Evolutionary conservation across 1,140 invertebrate species (phyloP).

Genomic region (Thrips palmi): DNA sequence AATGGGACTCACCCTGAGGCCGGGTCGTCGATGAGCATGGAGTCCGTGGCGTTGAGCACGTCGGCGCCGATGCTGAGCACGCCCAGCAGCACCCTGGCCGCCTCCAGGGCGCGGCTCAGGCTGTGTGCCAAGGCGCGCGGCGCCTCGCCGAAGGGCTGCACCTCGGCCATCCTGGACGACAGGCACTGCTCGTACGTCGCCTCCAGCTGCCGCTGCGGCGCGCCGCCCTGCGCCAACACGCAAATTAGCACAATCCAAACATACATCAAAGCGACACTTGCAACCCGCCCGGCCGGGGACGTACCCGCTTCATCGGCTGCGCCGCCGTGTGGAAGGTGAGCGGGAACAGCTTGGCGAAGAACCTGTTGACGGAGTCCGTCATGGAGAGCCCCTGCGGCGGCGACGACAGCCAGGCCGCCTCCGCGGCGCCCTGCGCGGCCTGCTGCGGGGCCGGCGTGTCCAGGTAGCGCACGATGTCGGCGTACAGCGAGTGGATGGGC

Average conservation of each 20-base stretch:
- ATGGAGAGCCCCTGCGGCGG: slow-evolving; percentile 31
- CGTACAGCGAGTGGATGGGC: slow-evolving; percentile 45
- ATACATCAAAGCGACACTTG: too few species aligned
- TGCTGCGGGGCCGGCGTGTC: slow-evolving; percentile 17
- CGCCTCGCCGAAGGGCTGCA: slow-evolving; percentile 64
- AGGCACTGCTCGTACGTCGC: slow-evolving; percentile 57
- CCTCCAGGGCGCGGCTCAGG: slow-evolving; percentile 51
- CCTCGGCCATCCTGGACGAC: slow-evolving; percentile 44
- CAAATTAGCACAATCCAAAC: too few species aligned
- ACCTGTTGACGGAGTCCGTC: slow-evolving; percentile 43
- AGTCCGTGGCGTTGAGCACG: slow-evolving; percentile 50
- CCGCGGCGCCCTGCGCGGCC: slow-evolving; percentile 17
- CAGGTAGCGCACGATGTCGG: slow-evolving; percentile 45
- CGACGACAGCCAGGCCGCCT: slow-evolving; percentile 17
- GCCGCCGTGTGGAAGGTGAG: slow-evolving; percentile 58
- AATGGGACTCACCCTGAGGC: too few species aligned
- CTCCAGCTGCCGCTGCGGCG: slow-evolving; percentile 19
- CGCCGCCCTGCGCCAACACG: too few species aligned
- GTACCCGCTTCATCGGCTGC: slow-evolving; percentile 20
- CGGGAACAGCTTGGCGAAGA: slow-evolving; percentile 70
- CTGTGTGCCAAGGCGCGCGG: slow-evolving; percentile 47
- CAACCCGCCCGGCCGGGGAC: too few species aligned
- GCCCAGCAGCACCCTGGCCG: slow-evolving; percentile 51
- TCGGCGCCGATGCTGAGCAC: slow-evolving; percentile 44
- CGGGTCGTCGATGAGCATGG: not conserved